Base-by-base conservation (phyloP, 1,140 invertebrate species). In the Acarapis woodi region DNA sequence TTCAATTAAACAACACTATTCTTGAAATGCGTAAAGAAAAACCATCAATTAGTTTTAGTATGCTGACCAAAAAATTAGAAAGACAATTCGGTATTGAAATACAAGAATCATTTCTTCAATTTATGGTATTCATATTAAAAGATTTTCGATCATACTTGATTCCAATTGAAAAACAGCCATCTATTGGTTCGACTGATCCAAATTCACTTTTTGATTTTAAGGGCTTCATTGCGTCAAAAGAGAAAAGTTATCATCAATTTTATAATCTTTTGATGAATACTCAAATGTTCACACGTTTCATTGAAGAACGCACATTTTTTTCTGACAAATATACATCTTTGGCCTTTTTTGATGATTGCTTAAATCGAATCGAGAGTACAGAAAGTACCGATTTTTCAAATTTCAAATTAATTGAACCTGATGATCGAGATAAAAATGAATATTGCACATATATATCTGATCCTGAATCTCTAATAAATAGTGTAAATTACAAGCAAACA, bases 281-380 rank as follows among this genome's bases (percentile, higher is more conserved):
- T 1, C 88, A 96, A 60, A 87, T 88, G 73, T 96, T 94, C 55
- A 88, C 80, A 40, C 69, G 83, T 29, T 97, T 97, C 56, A 94
- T 99, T 45, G 88, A 97, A 59, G 90, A 99, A 58, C 65, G 88
- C 25, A 93, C 83, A 47, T 96, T 97, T 60, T 80, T 96, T 0
- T 88, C 83, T 10, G 85, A 94, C 48, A 82, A 82, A 53, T 83
- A 96, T 60, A 65, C 67, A 12, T 70, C 70, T 43, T 59, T 97
- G 37, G 79, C 83, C 9, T 97, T 97, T 60, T 97, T 97, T 53
- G 90, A 97, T 56, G 85, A 97, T 53, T 96, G 87, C 51, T 71
- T 76, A 1, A 83, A 90, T 55, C 70, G 66, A 53, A 61, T 67
- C 43, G 45, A 48, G 43, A 32, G 2, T 39, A 20, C 28, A 22